These are phyloP conservation scores for Thymelicus lineola DNA, from an alignment of 2,888 invertebrate species.

Conservation along the genomic window DNA sequence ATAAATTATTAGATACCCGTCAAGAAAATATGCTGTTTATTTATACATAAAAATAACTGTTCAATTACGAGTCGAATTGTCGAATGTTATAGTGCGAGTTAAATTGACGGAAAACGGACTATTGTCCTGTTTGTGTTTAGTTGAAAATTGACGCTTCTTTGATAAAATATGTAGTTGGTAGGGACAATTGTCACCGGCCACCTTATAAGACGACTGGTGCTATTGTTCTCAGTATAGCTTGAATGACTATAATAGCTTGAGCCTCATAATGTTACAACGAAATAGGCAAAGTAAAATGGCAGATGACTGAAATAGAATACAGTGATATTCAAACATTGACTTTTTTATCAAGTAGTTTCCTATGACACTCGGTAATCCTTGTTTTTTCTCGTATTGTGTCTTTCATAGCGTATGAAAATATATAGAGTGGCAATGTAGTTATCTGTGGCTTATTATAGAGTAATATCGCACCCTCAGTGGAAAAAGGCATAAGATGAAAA, in stretches of 20 bases:
- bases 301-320: slow-evolving; percentile 38
- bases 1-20: slow-evolving; percentile 1
- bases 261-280: slow-evolving; percentile 35
- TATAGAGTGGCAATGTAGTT: too few relatives aligned
- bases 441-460: too few relatives aligned
- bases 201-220: slow-evolving; percentile 33
- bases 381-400: too few relatives aligned
- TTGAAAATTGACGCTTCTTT: slow-evolving; percentile 38
- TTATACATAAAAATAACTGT: slow-evolving; percentile 23
- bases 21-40: slow-evolving; percentile 14
- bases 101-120: slow-evolving; percentile 37
- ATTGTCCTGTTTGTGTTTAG: slow-evolving; percentile 35
- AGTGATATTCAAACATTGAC: background rate
- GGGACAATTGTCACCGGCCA: slow-evolving; percentile 30
- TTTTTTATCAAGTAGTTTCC: background rate
- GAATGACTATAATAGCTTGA: slow-evolving; percentile 35
- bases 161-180: slow-evolving; percentile 36
- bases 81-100: slow-evolving; percentile 27
- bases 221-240: slow-evolving; percentile 35
- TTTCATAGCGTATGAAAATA: too few relatives aligned
- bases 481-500: too few relatives aligned
- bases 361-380: too few relatives aligned
- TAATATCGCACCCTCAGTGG: too few relatives aligned
- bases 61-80: slow-evolving; percentile 15
- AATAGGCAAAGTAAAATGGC: slow-evolving; percentile 37